Evolutionary conservation across 2,113 vertebrate species (phyloP).

Genomic region (Leptosomus discolor): DNA sequence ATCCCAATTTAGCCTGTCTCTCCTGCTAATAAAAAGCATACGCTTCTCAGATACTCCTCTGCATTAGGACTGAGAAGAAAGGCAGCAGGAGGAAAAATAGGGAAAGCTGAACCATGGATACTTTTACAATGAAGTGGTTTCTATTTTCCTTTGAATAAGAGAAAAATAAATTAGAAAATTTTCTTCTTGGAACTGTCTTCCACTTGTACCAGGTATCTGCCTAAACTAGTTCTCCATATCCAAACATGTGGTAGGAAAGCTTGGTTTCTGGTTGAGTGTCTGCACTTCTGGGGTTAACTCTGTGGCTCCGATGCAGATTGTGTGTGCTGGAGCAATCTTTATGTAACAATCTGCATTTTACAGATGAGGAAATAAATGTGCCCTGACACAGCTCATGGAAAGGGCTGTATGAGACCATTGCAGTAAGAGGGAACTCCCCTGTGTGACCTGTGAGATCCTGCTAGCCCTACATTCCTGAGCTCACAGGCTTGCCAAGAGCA

Average conservation of each 20-base stretch:
- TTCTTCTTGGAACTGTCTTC: background rate
- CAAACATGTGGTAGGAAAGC: background rate
- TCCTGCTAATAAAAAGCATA: slow-evolving; percentile 8
- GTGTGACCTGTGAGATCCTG: background rate
- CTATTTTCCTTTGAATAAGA: background rate
- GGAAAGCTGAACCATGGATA: background rate
- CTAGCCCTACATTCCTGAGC: background rate
- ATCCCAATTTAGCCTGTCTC: slow-evolving; percentile 15
- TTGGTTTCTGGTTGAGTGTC: background rate
- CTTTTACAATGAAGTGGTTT: background rate
- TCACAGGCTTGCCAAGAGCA: background rate
- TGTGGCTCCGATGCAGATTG: background rate
- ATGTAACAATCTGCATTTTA: background rate
- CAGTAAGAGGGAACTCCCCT: background rate
- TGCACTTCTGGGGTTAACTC: background rate
- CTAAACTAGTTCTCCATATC: background rate
- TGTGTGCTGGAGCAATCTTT: background rate
- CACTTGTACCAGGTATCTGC: background rate
- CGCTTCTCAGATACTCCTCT: background rate
- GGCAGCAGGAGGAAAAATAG: background rate
- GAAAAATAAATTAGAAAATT: background rate
- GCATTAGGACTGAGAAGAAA: background rate
- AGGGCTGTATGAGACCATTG: background rate
- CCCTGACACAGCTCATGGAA: background rate
- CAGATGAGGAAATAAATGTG: background rate